phyloP scores from a whole-genome alignment of 1,140 invertebrate genomes.

The Aphelinus certus region DNA sequence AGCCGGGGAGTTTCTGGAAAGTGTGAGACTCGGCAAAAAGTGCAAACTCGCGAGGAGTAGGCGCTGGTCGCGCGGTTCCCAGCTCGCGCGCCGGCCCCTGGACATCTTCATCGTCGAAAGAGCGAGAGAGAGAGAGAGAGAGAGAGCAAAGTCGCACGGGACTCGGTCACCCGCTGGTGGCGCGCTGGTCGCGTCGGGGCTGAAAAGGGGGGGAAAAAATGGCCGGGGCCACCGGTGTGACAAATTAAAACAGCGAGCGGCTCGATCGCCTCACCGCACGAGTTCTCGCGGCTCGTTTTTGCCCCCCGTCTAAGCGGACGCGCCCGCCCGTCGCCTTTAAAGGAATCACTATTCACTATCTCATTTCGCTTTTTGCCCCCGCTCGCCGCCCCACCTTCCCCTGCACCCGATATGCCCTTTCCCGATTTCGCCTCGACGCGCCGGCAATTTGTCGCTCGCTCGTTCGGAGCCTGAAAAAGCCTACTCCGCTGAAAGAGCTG shows the following conservation, averaged over 20 bases:
- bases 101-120: not conserved
- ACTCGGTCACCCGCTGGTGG: not conserved
- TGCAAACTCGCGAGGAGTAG: no score
- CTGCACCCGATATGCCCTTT: not conserved
- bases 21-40: no score
- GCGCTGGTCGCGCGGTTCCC: no score
- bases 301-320: not conserved
- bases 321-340: constrained; percentile 3
- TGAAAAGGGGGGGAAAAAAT: no score
- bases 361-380: constrained; percentile 17
- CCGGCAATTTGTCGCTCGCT: constrained; percentile 9
- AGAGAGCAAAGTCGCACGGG: not conserved
- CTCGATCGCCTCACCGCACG: not conserved
- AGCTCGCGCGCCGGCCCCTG: no score
- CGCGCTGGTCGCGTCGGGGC: not conserved
- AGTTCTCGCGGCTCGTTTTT: not conserved
- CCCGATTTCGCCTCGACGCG: no score
- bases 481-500: no score
- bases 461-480: not conserved
- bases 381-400: not conserved
- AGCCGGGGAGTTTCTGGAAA: no score
- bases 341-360: constrained; percentile 29
- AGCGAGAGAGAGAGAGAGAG: not conserved
- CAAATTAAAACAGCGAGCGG: constrained; percentile 53
- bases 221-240: constrained; percentile 40